A percentile compares a stretch with the other conserved stretches of the same genome.
Conservation (phyloP, 2,888 invertebrate genomes). For the Eristalinus aeneus region DNA sequence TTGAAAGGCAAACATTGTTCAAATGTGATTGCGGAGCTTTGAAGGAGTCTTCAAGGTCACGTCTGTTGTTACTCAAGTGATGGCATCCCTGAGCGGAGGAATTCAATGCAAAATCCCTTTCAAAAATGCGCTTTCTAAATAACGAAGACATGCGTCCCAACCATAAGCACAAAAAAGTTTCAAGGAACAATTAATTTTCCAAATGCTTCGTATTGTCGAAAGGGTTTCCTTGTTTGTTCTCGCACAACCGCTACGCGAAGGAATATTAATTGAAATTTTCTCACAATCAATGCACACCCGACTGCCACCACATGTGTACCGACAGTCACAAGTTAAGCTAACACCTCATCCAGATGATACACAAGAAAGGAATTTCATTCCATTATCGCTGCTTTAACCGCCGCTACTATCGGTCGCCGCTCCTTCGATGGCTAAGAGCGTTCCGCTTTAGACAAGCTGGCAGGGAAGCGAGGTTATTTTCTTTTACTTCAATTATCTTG, state of each 20-base stretch:
- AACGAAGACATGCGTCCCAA: no score
- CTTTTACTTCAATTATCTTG: slow-evolving; percentile 60
- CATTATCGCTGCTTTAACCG: slow-evolving; percentile 28
- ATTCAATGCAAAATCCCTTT: no score
- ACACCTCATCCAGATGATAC: slow-evolving; percentile 11
- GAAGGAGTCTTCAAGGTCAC: no score
- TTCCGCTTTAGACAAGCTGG: slow-evolving; percentile 39
- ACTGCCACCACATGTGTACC: background rate
- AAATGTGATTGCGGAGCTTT: no score
- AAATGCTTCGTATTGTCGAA: background rate
- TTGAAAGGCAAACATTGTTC: no score
- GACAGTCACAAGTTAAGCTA: background rate
- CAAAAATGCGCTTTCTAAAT: no score
- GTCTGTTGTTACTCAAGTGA: no score
- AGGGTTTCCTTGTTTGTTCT: background rate
- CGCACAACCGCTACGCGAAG: background rate
- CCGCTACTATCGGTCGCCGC: background rate
- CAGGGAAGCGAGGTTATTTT: slow-evolving; percentile 5
- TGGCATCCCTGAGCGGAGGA: no score
- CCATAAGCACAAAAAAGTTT: no score
- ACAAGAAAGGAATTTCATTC: slow-evolving; percentile 13
- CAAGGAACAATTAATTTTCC: no score
- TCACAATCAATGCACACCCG: background rate
- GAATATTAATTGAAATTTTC: background rate
- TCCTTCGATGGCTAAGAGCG: slow-evolving; percentile 19